Conservation (phyloP, 2,797 vertebrate genomes). For the Distichodus sexfasciatus region DNA sequence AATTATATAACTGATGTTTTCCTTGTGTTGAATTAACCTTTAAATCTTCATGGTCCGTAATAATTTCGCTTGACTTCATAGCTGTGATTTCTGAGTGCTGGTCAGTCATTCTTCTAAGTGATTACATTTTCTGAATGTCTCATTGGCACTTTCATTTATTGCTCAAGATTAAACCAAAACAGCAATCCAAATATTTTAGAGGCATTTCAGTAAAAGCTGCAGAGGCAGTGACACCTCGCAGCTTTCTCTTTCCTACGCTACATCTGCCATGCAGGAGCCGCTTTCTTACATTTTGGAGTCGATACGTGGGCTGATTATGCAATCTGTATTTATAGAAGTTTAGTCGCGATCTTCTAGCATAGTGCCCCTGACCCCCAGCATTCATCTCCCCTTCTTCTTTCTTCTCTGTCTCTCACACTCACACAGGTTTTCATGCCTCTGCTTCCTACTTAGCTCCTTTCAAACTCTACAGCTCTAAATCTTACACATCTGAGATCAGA, state of each 20-base stretch:
- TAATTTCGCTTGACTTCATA: too few relatives aligned
- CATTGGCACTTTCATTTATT: not conserved
- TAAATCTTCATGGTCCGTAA: too few relatives aligned
- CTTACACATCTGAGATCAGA: not conserved
- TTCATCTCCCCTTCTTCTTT: not conserved
- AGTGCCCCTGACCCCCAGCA: not conserved
- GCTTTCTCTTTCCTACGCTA: not conserved
- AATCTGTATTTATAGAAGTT: slow-evolving; percentile 41
- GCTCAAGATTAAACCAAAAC: not conserved
- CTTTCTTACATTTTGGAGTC: not conserved
- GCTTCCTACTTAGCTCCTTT: not conserved
- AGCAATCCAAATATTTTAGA: not conserved
- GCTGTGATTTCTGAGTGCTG: too few relatives aligned
- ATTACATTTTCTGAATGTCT: not conserved
- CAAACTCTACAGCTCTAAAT: not conserved
- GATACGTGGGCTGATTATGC: slow-evolving; percentile 28
- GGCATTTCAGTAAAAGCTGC: not conserved
- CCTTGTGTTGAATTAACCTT: not conserved
- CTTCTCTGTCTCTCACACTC: not conserved
- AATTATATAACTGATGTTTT: too few relatives aligned
- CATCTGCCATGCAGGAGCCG: not conserved
- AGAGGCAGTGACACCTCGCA: not conserved
- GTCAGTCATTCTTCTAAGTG: not conserved
- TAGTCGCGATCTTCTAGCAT: not conserved
- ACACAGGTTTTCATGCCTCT: not conserved